Evolutionary conservation across 1,140 invertebrate species (phyloP), one percentile per base, ranked within the genome.

Genomic region (Drosophila jambulina): DNA sequence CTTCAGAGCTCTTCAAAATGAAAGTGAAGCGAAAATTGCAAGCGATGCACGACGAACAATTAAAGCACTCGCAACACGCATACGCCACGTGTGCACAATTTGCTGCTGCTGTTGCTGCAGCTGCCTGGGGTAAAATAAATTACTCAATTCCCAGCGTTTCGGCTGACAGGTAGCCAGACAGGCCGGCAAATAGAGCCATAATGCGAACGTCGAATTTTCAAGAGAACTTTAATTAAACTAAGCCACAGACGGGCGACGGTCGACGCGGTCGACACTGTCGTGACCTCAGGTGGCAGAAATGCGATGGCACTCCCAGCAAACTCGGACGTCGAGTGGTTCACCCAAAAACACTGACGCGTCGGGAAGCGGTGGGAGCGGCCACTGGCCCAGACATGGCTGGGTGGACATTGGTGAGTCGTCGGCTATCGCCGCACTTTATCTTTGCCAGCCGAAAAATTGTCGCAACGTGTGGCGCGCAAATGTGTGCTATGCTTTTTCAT

Each of bases 141-240:
- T 78, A 82, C 80, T 82, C 80, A 78, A 82, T 82, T 74, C 46
- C 23, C 51, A 56, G 15, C 56, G 34, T 42, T 40, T 53, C 32
- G 13, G 42, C 45, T 70, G 43, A 48, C 34, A 57, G 45, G 25
- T 19, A 45, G 67, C 17, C 68, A 69, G 58, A 48, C 36, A n/a
- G 38, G 42, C 48, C 34, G 43, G 32, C 69, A 80, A 82, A 87
- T 79, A 80, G 82, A 83, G 84, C 83, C 74, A 88, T 86, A 77
- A 88, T 82, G 64, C 62, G 59, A 61, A 60, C 68, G 69, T 68
- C 85, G 77, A 87, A 90, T 81, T 78, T 88, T 88, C 70, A 68
- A 75, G 64, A 75, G 72, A 84, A 90, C 84, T 88, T 88, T 88
- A 88, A 88, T 88, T 88, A 88, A 88, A 87, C 80, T 74, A 75